Evolutionary conservation across 2,888 invertebrate species (phyloP).

Genomic region (Yponomeuta malinellus): DNA sequence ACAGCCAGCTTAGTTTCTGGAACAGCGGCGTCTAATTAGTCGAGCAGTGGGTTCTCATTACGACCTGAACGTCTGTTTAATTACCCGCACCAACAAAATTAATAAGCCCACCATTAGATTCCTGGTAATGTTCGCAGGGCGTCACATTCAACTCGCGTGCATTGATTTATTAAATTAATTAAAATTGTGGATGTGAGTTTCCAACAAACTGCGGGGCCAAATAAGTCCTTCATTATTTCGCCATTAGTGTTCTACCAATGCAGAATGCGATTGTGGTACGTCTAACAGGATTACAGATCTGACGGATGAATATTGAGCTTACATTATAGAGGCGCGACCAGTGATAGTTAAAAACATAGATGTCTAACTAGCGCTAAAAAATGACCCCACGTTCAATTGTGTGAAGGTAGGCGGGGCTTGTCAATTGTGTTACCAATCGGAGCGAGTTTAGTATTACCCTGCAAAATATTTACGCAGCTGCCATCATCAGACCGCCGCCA

Average conservation of each 20-base stretch:
- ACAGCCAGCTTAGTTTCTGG: conserved; percentile 50
- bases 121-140: conserved; percentile 23
- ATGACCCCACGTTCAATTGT: too few species aligned
- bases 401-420: too few species aligned
- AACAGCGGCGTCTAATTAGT: conserved; percentile 56
- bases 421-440: too few species aligned
- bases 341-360: too few species aligned
- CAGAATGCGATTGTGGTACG: neutral
- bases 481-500: too few species aligned
- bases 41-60: conserved; percentile 44
- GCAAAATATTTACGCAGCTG: too few species aligned
- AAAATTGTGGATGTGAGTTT: conserved; percentile 8
- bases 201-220: conserved; percentile 3
- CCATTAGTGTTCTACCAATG: conserved; percentile 6
- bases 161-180: conserved; percentile 15
- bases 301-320: neutral
- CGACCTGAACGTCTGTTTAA: conserved; percentile 36
- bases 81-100: conserved; percentile 53
- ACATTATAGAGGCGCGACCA: neutral
- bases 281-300: neutral
- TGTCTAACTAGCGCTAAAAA: too few species aligned
- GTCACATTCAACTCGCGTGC: neutral
- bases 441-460: too few species aligned
- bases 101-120: conserved; percentile 30
- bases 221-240: conserved; percentile 11